Base-by-base conservation (phyloP, 2,797 vertebrate species). In the Pseudochaenichthys georgianus region DNA sequence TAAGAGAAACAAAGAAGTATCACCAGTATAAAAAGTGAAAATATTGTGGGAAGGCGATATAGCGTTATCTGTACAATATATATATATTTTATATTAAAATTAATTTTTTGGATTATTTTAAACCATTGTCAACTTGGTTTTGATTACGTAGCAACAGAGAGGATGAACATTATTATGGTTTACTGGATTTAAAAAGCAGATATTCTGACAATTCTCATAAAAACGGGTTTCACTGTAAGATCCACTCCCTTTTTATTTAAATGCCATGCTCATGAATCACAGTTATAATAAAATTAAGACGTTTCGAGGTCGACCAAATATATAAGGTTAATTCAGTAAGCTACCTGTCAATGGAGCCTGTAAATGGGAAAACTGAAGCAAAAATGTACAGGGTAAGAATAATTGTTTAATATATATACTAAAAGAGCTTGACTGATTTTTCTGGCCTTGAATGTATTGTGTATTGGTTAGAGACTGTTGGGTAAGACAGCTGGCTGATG, bases 21-120 rank as follows among this genome's bases (percentile, higher is more conserved):
- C 15, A 52, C 1, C 10, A 17, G 10, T 13, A 31, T 34, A 45
- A 57, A 57, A 31, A 7, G 13, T 21, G 34, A 34, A 48, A 64
- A 63, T 55, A 34, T 23, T 34, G 46, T 4, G 15, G 17, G 13
- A 41, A 13, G n/a, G 3, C 15, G 23, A 23, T 55, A 12, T 13
- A 16, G 11, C 9, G 2, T 46, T 19, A 45, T 45, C 31, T 31
- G 17, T 62, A 28, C 23, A 23, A 23, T 23, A 23, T 23, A 23
- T 23, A 23, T 23, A 23, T 23, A 23, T 23, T 23, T 23, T 23
- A 23, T 23, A 23, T 23, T 23, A 3, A 23, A 2, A 31, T 48
- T 53, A 47, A 50, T 58, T 15, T 64, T 60, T 11, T 11, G 64
- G 45, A 63, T 76, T 15, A 65, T 57, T 46, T n/a, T 19, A 51